phyloP scores from a whole-genome alignment of 1,140 invertebrate species.

The Hypsibius dujardini region DNA sequence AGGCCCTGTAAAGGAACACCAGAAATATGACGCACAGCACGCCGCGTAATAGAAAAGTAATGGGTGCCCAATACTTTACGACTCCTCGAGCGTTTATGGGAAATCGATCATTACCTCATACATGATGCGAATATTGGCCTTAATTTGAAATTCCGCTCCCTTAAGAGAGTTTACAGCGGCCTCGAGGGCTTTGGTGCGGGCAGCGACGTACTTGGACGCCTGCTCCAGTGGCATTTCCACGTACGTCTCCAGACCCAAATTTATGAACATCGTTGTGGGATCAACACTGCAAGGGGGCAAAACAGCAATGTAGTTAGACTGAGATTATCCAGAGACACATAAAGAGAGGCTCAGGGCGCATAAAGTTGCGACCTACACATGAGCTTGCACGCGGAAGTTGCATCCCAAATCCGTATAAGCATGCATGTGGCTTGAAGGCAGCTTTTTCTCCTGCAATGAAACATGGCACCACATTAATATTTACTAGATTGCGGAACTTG shows the following conservation, averaged over 20 bases:
- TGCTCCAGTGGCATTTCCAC: slow-evolving; percentile 3
- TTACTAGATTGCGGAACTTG: too few species aligned
- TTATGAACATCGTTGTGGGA: not conserved
- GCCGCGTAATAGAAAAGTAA: too few species aligned
- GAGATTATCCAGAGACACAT: not conserved
- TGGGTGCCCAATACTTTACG: too few species aligned
- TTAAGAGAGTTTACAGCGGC: not conserved
- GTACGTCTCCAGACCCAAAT: slow-evolving; percentile 1
- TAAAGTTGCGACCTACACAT: slow-evolving; percentile 6
- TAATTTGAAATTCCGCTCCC: not conserved
- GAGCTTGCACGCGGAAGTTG: slow-evolving; percentile 1
- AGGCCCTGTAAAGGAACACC: slow-evolving; percentile 8
- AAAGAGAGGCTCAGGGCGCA: not conserved
- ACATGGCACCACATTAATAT: too few species aligned
- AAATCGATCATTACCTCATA: slow-evolving; percentile 4
- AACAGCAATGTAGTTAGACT: not conserved
- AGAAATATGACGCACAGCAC: too few species aligned
- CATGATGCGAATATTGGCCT: not conserved
- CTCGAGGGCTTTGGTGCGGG: not conserved
- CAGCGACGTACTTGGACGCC: slow-evolving; percentile 7
- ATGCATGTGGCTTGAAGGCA: not conserved
- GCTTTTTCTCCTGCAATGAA: not conserved
- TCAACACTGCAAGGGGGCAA: not conserved
- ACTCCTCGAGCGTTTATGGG: too few species aligned
- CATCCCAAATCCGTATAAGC: not conserved